Evolutionary conservation across 2,113 vertebrate genomes (phyloP), one percentile per base, ranked within the genome.

Genomic region (Tringa solitaria): DNA sequence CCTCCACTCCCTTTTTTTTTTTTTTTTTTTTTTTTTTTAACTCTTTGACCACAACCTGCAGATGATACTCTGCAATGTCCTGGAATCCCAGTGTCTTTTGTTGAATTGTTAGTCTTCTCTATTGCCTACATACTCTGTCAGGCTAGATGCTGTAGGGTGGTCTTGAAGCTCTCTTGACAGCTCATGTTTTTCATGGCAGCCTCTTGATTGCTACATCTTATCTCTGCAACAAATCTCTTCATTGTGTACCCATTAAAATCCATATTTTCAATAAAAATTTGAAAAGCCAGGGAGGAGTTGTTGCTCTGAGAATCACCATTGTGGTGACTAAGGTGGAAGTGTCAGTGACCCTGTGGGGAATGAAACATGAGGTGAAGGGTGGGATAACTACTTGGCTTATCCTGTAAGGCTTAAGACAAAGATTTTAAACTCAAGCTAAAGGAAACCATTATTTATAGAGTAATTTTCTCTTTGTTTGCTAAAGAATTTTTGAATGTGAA

Each of bases 11-110:
- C 41, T 50, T 45, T 85, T 48, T 35, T 48, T 35, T 76, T 96
- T 93, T 48, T 35, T 75, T 96, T 94, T 39, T 41, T 51, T 48
- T 85, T 48, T 35, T 45, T 35, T 75, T 96, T 94, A 96, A 93
- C 92, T 46, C 70, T 75, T 95, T 84, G 50, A 79, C 76, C 87
- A 77, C 12, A 30, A 50, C 32, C 33, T 92, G 37, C 15, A 51
- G 22, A 57, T 37, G 22, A 28, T 35, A 39, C 15, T 81, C 33
- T 84, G 54, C 39, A 57, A 4, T 75, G 26, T 67, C 53, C 50
- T 23, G 23, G 69, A 72, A 32, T 84, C 24, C 50, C 33, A 37
- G 1, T 64, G 18, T 68, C 39, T 68, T 56, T 10, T 70, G 37
- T 57, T 77, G 28, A 51, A 79, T 50, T 67, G 8, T 74, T 75